These are phyloP conservation scores for Watsonalla binaria DNA, from an alignment of 2,888 invertebrate genomes.

Conservation along the genomic window DNA sequence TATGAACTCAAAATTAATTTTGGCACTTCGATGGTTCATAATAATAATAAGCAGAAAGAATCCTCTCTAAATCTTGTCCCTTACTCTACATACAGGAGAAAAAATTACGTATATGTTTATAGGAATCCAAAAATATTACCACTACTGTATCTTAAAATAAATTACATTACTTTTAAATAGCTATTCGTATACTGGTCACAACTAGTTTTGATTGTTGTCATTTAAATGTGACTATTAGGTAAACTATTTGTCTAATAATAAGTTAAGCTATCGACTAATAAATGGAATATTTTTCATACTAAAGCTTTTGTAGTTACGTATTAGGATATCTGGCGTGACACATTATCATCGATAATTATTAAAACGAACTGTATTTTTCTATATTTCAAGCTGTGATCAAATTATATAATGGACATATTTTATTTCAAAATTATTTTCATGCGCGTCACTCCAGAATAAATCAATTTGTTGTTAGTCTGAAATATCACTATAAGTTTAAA, in stretches of 20 bases:
- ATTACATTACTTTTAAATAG: constrained; percentile 71
- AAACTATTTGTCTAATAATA: constrained; percentile 74
- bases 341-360: constrained; percentile 17
- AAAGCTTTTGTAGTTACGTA: constrained; percentile 76
- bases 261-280: constrained; percentile 76
- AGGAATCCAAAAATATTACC: constrained; percentile 79
- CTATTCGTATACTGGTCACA: constrained; percentile 80
- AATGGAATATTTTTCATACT: constrained; percentile 74
- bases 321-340: constrained; percentile 54
- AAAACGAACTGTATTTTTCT: constrained; percentile 5
- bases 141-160: constrained; percentile 77
- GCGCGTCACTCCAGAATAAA: constrained; percentile 42
- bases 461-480: constrained; percentile 44
- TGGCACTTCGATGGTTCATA: constrained; percentile 64
- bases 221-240: constrained; percentile 72
- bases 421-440: constrained; percentile 7
- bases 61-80: constrained; percentile 50
- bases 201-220: constrained; percentile 78
- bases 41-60: constrained; percentile 52
- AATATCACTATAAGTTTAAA: constrained; percentile 54
- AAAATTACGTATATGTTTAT: constrained; percentile 76
- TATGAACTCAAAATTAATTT: constrained; percentile 55
- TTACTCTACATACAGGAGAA: constrained; percentile 43
- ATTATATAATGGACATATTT: constrained; percentile 15
- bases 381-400: not conserved